These are phyloP conservation scores for Paraescarpia echinospica DNA, from an alignment of 1,140 invertebrate genomes.

Conservation along the genomic window DNA sequence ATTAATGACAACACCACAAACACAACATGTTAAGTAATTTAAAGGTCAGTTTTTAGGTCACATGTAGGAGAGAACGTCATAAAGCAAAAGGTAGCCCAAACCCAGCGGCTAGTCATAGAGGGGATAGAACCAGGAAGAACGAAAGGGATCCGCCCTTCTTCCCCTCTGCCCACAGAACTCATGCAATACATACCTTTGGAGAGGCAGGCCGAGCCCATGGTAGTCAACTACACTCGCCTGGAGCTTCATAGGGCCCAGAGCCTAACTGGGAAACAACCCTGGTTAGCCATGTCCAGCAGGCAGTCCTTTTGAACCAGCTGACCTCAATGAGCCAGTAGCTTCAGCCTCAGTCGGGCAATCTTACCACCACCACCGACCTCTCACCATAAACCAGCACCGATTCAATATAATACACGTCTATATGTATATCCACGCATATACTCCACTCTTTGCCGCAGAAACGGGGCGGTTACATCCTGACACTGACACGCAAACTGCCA, in stretches of 20 bases:
- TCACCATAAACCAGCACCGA: background rate
- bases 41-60: background rate
- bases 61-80: background rate
- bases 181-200: conserved; percentile 13
- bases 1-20: background rate
- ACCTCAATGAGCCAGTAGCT: background rate
- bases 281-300: background rate
- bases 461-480: background rate
- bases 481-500: background rate
- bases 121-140: background rate
- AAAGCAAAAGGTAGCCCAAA: background rate
- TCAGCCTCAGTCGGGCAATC: background rate
- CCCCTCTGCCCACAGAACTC: background rate
- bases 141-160: background rate
- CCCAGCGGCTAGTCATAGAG: background rate
- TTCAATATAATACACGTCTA: background rate
- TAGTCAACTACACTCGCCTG: background rate
- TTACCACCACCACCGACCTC: background rate
- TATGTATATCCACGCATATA: background rate
- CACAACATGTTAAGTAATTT: background rate
- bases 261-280: background rate
- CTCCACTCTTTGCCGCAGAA: background rate
- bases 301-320: background rate
- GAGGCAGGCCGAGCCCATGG: conserved; percentile 16
- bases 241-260: background rate